Base-by-base conservation (phyloP, 2,113 vertebrate species). In the Lutjanus erythropterus region DNA sequence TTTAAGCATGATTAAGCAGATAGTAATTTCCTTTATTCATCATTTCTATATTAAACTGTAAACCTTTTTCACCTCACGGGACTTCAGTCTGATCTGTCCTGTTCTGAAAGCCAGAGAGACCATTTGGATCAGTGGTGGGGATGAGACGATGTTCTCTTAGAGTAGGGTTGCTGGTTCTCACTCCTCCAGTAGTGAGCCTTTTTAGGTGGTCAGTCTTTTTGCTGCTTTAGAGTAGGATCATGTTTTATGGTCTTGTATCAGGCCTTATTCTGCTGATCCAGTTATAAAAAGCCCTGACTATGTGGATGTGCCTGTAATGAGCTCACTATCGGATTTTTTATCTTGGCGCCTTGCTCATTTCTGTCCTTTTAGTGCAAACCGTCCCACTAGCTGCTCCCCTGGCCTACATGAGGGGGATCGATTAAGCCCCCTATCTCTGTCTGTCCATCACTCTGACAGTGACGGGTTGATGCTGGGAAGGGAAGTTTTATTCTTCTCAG, bases 261-360 rank as follows among this genome's bases (percentile, higher is more conserved):
- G 71, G 47, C 55, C 61, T 49, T 78, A 74, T 80, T 92, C 58
- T 88, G 92, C 91, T 93, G 91, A 95, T 91, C 47, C 61, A 83
- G 77, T 68, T 53, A 41, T 70, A 89, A 93, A 92, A 94, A 89
- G 0, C 9, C 83, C 86, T 93, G 90, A 93, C 86, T 77, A 15
- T 44, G 83, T 75, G 64, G 78, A 82, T 91, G 25, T 75, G 70
- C 61, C 64, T 16, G 64, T 89, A 94, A 94, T 91, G 87, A 92
- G 71, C 83, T 62, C 83, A 61, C 67, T 81, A 90, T 92, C 42
- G 58, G 73, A 89, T 92, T 90, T 93, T 35, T 89, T 72, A 88
- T 87, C 88, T 89, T 75, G 77, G 86, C 86, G 84, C 83, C 72
- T 86, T 66, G 42, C 82, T 86, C 85, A 84, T 92, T 92, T 93